phyloP scores from a whole-genome alignment of 1,140 invertebrate species.

The Dryas iulia region DNA sequence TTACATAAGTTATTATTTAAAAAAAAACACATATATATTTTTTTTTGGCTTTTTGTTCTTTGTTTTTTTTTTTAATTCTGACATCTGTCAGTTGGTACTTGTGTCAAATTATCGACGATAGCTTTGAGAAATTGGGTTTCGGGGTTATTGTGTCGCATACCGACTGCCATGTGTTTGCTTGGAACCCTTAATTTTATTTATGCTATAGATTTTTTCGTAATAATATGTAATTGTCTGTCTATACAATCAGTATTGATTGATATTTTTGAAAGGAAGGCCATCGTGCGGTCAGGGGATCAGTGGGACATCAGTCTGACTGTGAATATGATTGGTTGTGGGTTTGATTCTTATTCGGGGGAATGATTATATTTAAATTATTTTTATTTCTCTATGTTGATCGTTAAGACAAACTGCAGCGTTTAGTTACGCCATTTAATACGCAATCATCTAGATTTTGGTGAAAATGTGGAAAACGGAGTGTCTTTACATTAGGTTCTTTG shows the following conservation, averaged over 20 bases:
- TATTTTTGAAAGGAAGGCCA: neutral
- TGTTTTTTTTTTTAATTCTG: constrained; percentile 5
- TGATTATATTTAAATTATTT: too few relatives aligned
- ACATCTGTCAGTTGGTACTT: constrained; percentile 5
- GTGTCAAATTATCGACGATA: neutral
- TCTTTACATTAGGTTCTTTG: too few relatives aligned
- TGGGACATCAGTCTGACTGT: too few relatives aligned
- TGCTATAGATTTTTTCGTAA: neutral
- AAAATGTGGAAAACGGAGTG: too few relatives aligned
- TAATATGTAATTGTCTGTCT: neutral
- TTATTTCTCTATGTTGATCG: too few relatives aligned
- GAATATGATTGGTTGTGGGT: too few relatives aligned
- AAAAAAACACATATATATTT: constrained; percentile 19
- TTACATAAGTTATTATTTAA: constrained; percentile 2
- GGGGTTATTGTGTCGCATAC: constrained; percentile 15
- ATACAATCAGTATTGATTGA: neutral
- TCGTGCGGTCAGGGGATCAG: too few relatives aligned
- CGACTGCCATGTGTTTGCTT: neutral
- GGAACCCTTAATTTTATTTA: neutral
- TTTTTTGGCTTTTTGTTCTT: constrained; percentile 16
- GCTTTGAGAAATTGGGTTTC: constrained; percentile 21
- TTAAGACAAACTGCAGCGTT: too few relatives aligned
- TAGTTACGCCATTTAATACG: too few relatives aligned
- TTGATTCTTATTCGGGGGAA: too few relatives aligned
- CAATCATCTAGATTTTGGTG: too few relatives aligned